Evolutionary conservation across 2,797 vertebrate species (phyloP).

Genomic region (Natrix natrix): DNA sequence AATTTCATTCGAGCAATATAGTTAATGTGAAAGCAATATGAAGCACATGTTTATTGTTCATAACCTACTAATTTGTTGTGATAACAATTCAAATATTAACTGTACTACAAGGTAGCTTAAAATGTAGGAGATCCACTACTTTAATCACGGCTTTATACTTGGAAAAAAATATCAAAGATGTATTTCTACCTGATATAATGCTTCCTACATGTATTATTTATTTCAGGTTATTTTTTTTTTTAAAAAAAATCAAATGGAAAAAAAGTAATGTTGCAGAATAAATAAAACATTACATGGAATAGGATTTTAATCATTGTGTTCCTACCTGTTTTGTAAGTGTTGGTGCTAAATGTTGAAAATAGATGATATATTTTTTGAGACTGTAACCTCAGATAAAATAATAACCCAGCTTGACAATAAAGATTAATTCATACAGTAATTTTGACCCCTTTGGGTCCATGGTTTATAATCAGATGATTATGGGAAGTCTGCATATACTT

Average conservation of each 20-base stretch:
- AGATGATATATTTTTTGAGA: background rate
- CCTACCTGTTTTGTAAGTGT: background rate
- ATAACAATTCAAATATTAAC: constrained; percentile 14
- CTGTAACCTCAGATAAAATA: background rate
- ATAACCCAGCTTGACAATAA: background rate
- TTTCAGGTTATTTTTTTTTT: background rate
- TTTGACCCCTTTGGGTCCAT: background rate
- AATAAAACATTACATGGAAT: background rate
- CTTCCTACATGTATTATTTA: background rate
- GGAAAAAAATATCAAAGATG: background rate
- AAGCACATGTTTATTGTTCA: constrained; percentile 13
- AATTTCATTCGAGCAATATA: constrained; percentile 4
- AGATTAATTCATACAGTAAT: background rate
- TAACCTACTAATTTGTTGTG: constrained; percentile 10
- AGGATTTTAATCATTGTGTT: background rate
- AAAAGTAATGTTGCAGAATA: background rate
- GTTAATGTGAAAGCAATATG: constrained; percentile 4
- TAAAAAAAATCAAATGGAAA: background rate
- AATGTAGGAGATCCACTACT: background rate
- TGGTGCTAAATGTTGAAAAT: background rate
- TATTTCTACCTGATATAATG: background rate
- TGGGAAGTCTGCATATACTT: background rate
- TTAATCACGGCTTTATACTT: background rate
- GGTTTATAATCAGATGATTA: background rate
- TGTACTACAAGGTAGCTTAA: background rate